Conservation (phyloP, 2,888 invertebrate genomes). For the Stictocephala bisonia region DNA sequence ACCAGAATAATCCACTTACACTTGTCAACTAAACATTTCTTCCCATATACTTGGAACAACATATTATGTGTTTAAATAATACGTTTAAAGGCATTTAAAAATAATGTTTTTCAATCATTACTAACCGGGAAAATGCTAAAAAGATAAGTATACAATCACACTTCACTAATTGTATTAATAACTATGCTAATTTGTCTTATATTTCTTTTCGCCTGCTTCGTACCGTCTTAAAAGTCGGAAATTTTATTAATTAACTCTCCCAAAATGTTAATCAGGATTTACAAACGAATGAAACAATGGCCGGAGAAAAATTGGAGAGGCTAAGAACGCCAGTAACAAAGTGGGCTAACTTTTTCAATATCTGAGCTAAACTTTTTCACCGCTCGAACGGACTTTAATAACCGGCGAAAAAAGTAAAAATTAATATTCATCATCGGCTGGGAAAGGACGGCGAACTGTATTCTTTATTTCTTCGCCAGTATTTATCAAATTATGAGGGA, state of each 20-base stretch:
- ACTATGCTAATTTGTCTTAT: no score
- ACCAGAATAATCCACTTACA: no score
- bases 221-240: neutral
- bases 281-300: constrained; percentile 1
- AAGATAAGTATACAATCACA: no score
- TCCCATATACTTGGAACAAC: no score
- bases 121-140: no score
- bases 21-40: no score
- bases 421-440: constrained; percentile 29
- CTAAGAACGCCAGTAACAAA: constrained; percentile 29
- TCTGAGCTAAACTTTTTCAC: constrained; percentile 31
- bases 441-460: constrained; percentile 18
- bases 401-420: constrained; percentile 19
- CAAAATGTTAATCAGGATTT: constrained; percentile 27
- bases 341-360: constrained; percentile 41
- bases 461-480: constrained; percentile 40
- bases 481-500: constrained; percentile 40
- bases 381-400: constrained; percentile 38
- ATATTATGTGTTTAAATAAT: no score
- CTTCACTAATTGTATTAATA: no score
- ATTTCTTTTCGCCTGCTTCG: neutral
- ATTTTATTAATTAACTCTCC: constrained; percentile 1
- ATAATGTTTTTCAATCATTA: no score
- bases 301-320: no score
- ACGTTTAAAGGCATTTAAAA: no score